Percentiles rank a stretch among this genome's conserved stretches.
These are phyloP conservation scores for Agrotis puta DNA, from an alignment of 2,888 invertebrate genomes.

Conservation along the genomic window DNA sequence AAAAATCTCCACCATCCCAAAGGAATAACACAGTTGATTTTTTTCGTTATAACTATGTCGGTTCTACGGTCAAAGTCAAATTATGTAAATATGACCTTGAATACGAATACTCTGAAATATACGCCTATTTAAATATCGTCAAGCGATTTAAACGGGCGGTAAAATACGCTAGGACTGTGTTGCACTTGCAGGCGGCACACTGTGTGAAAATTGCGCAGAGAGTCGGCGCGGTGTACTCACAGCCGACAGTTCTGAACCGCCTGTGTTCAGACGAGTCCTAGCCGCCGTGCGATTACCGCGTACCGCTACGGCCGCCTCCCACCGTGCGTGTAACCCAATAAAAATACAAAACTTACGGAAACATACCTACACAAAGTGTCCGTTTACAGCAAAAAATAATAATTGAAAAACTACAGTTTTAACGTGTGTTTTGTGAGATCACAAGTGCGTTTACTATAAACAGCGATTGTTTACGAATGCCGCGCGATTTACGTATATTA, in stretches of 20 bases:
- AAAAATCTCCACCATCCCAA: too few species aligned
- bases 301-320: slow-evolving; percentile 68
- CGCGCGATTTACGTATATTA: slow-evolving; percentile 65
- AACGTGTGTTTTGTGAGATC: slow-evolving; percentile 43
- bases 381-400: slow-evolving; percentile 2
- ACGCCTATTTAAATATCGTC: background rate
- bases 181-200: slow-evolving; percentile 69
- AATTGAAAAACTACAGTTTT: slow-evolving; percentile 41
- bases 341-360: slow-evolving; percentile 59
- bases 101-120: too few species aligned
- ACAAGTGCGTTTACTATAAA: slow-evolving; percentile 63
- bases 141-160: slow-evolving; percentile 61
- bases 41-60: too few species aligned
- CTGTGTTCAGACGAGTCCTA: slow-evolving; percentile 77
- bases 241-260: slow-evolving; percentile 72
- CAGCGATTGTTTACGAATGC: slow-evolving; percentile 64
- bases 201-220: slow-evolving; percentile 84
- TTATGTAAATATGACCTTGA: too few species aligned
- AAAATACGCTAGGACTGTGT: slow-evolving; percentile 39
- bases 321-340: slow-evolving; percentile 70
- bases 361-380: slow-evolving; percentile 48
- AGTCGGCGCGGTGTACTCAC: slow-evolving; percentile 74
- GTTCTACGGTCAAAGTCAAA: too few species aligned
- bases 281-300: slow-evolving; percentile 80
- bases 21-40: too few species aligned